phyloP scores from a whole-genome alignment of 1,140 invertebrate genomes.

The Lethrus apterus region DNA sequence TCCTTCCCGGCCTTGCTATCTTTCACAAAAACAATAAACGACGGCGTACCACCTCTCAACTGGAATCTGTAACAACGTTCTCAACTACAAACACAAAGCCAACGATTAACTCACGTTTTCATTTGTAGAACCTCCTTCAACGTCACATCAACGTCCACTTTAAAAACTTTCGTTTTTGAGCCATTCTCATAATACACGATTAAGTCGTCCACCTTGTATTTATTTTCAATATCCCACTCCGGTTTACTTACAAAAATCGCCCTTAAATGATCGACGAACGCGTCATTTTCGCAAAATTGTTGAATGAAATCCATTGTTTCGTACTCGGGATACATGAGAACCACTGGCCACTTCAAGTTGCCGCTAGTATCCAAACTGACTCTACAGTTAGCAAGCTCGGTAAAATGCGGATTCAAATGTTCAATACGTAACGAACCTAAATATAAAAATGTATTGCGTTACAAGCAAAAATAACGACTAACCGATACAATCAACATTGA shows the following conservation, averaged over 20 bases:
- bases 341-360: slow-evolving; percentile 69
- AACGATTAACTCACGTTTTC: slow-evolving; percentile 47
- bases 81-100: slow-evolving; percentile 17
- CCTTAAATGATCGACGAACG: slow-evolving; percentile 65
- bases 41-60: slow-evolving; percentile 33
- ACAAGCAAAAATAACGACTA: slow-evolving; percentile 22
- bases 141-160: slow-evolving; percentile 51
- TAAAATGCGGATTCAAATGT: slow-evolving; percentile 42
- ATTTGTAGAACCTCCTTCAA: slow-evolving; percentile 57
- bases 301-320: slow-evolving; percentile 65
- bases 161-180: slow-evolving; percentile 54
- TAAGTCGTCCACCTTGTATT: slow-evolving; percentile 60
- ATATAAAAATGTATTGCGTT: neutral
- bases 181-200: slow-evolving; percentile 75
- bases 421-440: neutral
- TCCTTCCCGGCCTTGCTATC: slow-evolving; percentile 29
- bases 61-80: slow-evolving; percentile 33
- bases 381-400: slow-evolving; percentile 50
- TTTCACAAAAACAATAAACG: slow-evolving; percentile 33
- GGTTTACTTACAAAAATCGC: slow-evolving; percentile 63
- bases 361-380: slow-evolving; percentile 53
- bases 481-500: slow-evolving; percentile 44
- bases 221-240: slow-evolving; percentile 65
- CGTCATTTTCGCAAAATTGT: slow-evolving; percentile 63
- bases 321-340: slow-evolving; percentile 78